Evolutionary conservation across 1,140 invertebrate genomes (phyloP).

Genomic region (Drosophila pruinosa): DNA sequence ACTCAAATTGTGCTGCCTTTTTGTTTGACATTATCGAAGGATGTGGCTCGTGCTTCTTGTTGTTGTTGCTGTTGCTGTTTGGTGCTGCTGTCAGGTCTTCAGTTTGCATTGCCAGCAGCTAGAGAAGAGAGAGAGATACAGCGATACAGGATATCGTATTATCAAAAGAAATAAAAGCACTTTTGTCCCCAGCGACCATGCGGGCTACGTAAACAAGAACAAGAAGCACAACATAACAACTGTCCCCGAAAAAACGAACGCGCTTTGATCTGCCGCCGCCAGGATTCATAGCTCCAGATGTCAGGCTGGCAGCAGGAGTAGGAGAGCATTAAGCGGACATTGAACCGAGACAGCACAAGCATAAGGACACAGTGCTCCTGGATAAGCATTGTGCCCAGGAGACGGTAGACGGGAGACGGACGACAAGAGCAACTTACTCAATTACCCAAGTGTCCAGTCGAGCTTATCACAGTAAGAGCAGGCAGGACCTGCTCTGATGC

Average conservation of each 20-base stretch:
- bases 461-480: constrained; percentile 51
- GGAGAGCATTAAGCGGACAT: constrained; percentile 47
- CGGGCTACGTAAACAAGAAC: constrained; percentile 37
- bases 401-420: too few relatives aligned
- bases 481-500: background rate
- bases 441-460: constrained; percentile 72
- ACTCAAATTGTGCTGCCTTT: constrained; percentile 66
- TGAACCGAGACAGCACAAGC: constrained; percentile 47
- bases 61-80: constrained; percentile 32
- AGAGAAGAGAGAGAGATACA: constrained; percentile 14
- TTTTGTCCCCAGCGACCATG: constrained; percentile 26
- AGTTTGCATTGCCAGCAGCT: constrained; percentile 15
- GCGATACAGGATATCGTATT: constrained; percentile 34
- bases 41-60: constrained; percentile 30
- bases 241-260: constrained; percentile 10
- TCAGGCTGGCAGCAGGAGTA: background rate
- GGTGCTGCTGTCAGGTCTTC: constrained; percentile 27
- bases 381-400: constrained; percentile 11
- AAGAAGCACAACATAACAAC: constrained; percentile 4
- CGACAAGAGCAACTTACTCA: constrained; percentile 52
- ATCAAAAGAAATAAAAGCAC: constrained; percentile 45
- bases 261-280: constrained; percentile 44
- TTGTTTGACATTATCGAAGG: constrained; percentile 71
- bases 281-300: background rate
- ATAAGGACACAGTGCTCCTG: too few relatives aligned